A percentile compares a stretch with the other conserved stretches of the same genome.
Conservation (phyloP, 2,888 invertebrate species). For the Vannuccia rotundouncinata region DNA sequence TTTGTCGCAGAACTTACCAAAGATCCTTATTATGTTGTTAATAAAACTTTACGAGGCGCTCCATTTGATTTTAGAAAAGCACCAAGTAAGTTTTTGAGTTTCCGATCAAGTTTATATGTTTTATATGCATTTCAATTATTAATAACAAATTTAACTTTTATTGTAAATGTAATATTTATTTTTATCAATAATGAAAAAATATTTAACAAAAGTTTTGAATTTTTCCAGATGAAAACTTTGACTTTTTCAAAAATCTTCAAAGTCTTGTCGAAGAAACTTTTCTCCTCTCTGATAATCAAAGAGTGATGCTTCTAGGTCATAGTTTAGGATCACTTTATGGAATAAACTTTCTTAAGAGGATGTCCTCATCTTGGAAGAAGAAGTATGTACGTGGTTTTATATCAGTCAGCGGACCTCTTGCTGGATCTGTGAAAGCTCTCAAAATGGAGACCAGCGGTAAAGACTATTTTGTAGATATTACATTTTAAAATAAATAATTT, state of each 20-base stretch:
- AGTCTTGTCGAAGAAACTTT: conserved; percentile 35
- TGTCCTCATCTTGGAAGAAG: conserved; percentile 35
- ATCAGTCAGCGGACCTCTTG: conserved; percentile 32
- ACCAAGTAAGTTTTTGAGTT: conserved; percentile 29
- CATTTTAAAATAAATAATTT: too few species aligned
- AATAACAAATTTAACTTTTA: background rate
- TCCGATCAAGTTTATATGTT: too few species aligned
- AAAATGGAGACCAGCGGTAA: conserved; percentile 38
- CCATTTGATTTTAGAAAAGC: conserved; percentile 35
- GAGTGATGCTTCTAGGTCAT: conserved; percentile 37
- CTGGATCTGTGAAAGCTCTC: conserved; percentile 35
- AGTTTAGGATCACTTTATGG: conserved; percentile 35
- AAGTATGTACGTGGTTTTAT: conserved; percentile 35
- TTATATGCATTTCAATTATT: background rate
- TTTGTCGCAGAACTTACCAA: background rate
- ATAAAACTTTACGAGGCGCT: conserved; percentile 17
- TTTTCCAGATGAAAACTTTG: conserved; percentile 36
- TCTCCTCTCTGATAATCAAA: background rate
- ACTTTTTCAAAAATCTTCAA: conserved; percentile 22
- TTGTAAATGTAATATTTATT: background rate
- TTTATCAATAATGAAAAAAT: background rate
- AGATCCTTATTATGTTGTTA: conserved; percentile 27
- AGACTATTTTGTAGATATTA: background rate
- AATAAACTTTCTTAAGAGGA: conserved; percentile 30
- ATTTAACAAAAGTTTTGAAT: too few species aligned